phyloP scores from a whole-genome alignment of 2,113 vertebrate genomes.

The Lasiurus cinereus region DNA sequence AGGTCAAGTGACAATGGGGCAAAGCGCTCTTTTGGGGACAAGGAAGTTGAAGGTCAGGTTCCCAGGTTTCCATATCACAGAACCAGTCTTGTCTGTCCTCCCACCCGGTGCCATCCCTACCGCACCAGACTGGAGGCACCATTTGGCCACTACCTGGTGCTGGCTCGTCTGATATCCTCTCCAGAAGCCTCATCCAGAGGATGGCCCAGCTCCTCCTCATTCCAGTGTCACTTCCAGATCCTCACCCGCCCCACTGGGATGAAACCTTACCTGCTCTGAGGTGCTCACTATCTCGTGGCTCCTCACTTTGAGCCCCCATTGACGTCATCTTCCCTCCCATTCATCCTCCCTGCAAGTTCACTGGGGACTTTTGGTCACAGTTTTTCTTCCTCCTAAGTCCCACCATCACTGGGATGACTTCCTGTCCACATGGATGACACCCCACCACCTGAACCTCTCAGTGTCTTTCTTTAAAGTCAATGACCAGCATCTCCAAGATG shows the following conservation, averaged over 20 bases:
- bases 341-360: not conserved
- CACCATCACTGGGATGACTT: not conserved
- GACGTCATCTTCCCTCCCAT: not conserved
- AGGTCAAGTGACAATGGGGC: not conserved
- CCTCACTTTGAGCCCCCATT: not conserved
- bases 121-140: rapidly evolving
- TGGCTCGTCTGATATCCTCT: not conserved
- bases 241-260: not conserved
- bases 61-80: not conserved
- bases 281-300: too few relatives aligned
- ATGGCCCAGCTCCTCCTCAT: not conserved
- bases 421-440: too few relatives aligned
- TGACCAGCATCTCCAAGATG: not conserved
- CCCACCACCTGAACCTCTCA: not conserved
- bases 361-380: not conserved
- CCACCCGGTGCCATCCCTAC: not conserved
- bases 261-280: not conserved
- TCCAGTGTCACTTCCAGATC: not conserved
- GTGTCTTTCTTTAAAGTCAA: not conserved
- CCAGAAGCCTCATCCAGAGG: not conserved
- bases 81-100: not conserved
- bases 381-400: not conserved
- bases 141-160: not conserved
- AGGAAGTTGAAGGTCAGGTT: not conserved
- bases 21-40: not conserved